Evolutionary conservation across 2,888 invertebrate genomes (phyloP), one percentile per base, ranked within the genome.

Genomic region (Fragum sueziense): DNA sequence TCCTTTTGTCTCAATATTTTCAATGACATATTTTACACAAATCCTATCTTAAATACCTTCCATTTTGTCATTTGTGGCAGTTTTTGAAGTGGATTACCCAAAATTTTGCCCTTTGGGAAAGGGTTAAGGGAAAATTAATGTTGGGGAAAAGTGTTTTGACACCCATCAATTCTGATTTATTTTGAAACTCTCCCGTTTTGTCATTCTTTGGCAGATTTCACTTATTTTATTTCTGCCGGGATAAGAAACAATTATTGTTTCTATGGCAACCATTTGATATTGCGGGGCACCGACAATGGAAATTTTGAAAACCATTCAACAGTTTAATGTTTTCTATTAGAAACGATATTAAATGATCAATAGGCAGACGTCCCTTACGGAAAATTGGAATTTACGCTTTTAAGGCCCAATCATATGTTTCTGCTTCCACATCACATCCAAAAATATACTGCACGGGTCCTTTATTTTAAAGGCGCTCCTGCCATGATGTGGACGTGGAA

Each of bases 311-410:
- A 47, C 27, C 27, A 57, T 57, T 57, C 57, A 57, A 57, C 57
- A 57, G 57, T 57, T 57, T 57, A 57, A 57, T 57, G 57, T 57
- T 57, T 27, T 57, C 57, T 57, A 57, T 27, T 57, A 57, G 57
- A 57, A 27, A 27, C 57, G 6, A 57, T 57, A 57, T 57, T 57
- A 27, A 57, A 47, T 47, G 47, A 47, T 47, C 47, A 14, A 47
- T 47, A 47, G n/a, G n/a, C 47, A 47, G 47, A 47, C 47, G 47
- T 47, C 47, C 47, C n/a, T 14, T 2, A 47, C 47, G n/a, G 47
- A 47, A 47, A 47, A 47, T 47, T 14, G 17, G 47, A 47, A 9
- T 47, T 14, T 47, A 47, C 17, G 20, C 47, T 47, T 47, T 14
- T 20, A 47, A 9, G 20, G 2, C 47, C n/a, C 47, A 14, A 14